A percentile compares a stretch with the other conserved stretches of the same genome.
Conservation (phyloP, 2,888 invertebrate species). For the Molorchus minor region DNA sequence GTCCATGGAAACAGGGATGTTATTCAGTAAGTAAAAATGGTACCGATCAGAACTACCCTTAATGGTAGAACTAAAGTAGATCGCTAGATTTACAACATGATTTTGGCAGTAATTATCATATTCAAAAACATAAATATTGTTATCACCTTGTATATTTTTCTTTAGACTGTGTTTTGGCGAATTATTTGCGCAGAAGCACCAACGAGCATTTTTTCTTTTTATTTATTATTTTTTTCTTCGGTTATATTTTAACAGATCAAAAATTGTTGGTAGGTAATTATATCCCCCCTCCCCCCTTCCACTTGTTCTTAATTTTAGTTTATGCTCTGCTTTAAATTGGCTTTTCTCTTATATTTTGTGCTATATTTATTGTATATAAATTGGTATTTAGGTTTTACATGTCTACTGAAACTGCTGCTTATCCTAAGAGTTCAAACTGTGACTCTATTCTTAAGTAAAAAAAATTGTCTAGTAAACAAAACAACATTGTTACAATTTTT, state of each 20-base stretch:
- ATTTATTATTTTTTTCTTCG: constrained; percentile 32
- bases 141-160: constrained; percentile 28
- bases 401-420: background rate
- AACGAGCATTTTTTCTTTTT: constrained; percentile 24
- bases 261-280: background rate
- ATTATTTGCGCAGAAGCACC: constrained; percentile 34
- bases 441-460: no score
- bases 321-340: constrained; percentile 24
- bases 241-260: constrained; percentile 6
- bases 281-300: background rate
- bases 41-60: constrained; percentile 37
- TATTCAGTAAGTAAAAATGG: constrained; percentile 74
- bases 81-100: constrained; percentile 31
- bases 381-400: background rate
- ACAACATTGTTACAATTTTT: no score
- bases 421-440: no score
- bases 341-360: constrained; percentile 22
- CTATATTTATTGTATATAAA: constrained; percentile 7
- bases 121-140: constrained; percentile 5
- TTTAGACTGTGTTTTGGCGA: constrained; percentile 49
- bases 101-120: constrained; percentile 19
- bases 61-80: constrained; percentile 28
- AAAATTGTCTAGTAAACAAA: no score
- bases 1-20: constrained; percentile 74
- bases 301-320: constrained; percentile 10